Percentiles rank a stretch among this genome's conserved stretches.
Evolutionary conservation across 2,797 vertebrate species (phyloP).

Genomic region (Halcyon smyrnensis): DNA sequence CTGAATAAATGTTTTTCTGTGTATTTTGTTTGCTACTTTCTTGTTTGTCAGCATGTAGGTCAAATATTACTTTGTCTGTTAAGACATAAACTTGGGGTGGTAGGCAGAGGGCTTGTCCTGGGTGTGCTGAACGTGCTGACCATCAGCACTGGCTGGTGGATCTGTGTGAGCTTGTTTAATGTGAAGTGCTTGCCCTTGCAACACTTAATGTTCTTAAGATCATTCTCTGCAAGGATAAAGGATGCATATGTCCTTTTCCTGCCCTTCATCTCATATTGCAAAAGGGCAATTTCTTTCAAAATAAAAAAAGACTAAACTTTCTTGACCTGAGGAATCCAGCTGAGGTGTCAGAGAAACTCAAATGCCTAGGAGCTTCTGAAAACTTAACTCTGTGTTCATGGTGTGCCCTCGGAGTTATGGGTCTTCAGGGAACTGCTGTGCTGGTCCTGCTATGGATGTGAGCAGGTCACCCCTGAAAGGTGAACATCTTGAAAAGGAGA

Average conservation of each 20-base stretch:
- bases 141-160: background rate
- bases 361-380: background rate
- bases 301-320: background rate
- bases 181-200: background rate
- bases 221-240: background rate
- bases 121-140: rapidly evolving
- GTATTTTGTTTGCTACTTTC: background rate
- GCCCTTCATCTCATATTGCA: background rate
- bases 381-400: background rate
- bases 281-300: background rate
- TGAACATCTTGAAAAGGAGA: background rate
- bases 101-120: background rate
- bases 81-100: background rate
- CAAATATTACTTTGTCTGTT: background rate
- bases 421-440: background rate
- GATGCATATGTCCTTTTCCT: rapidly evolving
- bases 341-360: background rate
- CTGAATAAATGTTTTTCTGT: background rate
- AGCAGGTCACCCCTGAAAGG: background rate
- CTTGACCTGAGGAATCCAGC: background rate
- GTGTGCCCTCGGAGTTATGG: background rate
- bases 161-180: background rate
- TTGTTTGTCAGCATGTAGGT: background rate
- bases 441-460: background rate
- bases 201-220: background rate